Evolutionary conservation across 2,797 vertebrate genomes (phyloP).

Genomic region (Tympanoctomys barrerae): DNA sequence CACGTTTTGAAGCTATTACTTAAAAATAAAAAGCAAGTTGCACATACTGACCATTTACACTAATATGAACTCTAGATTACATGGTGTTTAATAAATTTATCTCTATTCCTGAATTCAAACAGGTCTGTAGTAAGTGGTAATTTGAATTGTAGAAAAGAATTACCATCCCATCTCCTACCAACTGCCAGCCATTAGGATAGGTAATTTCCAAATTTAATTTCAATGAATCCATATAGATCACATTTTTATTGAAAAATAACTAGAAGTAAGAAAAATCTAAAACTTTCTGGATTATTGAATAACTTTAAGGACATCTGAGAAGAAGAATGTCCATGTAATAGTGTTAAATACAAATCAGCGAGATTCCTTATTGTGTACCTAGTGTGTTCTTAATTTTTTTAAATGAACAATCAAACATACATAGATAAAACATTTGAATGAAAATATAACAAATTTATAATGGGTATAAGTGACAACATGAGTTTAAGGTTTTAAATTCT

Average conservation of each 20-base stretch:
- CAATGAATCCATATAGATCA: not conserved
- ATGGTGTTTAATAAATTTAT: not conserved
- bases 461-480: not conserved
- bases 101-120: not conserved
- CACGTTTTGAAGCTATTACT: not conserved
- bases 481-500: not conserved
- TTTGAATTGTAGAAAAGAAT: not conserved
- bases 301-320: not conserved
- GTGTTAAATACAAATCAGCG: not conserved
- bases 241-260: not conserved
- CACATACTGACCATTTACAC: not conserved
- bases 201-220: conserved; percentile 11
- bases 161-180: not conserved
- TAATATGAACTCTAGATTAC: not conserved
- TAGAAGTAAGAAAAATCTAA: not conserved
- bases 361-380: not conserved
- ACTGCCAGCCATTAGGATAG: not conserved
- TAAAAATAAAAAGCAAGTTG: not conserved
- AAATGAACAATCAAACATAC: not conserved
- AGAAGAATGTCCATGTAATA: not conserved
- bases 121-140: not conserved
- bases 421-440: not conserved
- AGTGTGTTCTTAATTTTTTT: not conserved
- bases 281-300: not conserved
- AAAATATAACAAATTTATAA: not conserved